Evolutionary conservation across 2,113 vertebrate genomes (phyloP).

Genomic region (Callopanchax toddi): DNA sequence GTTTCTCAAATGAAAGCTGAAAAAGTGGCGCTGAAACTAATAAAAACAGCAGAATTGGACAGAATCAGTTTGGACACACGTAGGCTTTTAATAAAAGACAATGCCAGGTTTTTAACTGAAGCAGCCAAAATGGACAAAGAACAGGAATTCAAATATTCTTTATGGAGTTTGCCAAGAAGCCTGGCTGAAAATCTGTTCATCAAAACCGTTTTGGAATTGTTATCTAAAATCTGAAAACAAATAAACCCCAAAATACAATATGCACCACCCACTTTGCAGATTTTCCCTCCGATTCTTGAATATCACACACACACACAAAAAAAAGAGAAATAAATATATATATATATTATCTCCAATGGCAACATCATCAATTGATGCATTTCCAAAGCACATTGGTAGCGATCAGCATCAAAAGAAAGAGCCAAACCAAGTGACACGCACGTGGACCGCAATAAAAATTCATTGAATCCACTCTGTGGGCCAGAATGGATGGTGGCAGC

Average conservation of each 20-base stretch:
- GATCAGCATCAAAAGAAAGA: constrained; percentile 62
- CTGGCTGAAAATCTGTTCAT: constrained; percentile 47
- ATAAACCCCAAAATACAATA: constrained; percentile 40
- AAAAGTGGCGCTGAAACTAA: constrained; percentile 7
- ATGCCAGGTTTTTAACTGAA: constrained; percentile 44
- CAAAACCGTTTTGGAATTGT: constrained; percentile 50
- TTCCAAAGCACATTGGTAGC: constrained; percentile 55
- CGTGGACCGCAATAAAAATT: constrained; percentile 93
- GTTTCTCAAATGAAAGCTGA: constrained; percentile 14
- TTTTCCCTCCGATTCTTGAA: constrained; percentile 27
- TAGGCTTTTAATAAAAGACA: constrained; percentile 36
- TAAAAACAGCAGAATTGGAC: constrained; percentile 28
- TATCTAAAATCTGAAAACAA: constrained; percentile 39
- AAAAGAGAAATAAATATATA: background rate
- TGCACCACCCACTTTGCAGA: constrained; percentile 36
- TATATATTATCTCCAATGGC: background rate
- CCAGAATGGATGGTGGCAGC: constrained; percentile 93
- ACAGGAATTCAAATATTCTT: constrained; percentile 44
- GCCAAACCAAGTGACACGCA: constrained; percentile 59
- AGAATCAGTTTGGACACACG: constrained; percentile 40
- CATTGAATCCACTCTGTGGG: constrained; percentile 94
- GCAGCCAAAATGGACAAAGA: constrained; percentile 47
- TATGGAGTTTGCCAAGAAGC: constrained; percentile 48
- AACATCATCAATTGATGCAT: constrained; percentile 43
- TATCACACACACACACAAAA: constrained; percentile 18